These are phyloP conservation scores for Lepus europaeus DNA, from an alignment of 2,113 vertebrate species.

Conservation along the genomic window DNA sequence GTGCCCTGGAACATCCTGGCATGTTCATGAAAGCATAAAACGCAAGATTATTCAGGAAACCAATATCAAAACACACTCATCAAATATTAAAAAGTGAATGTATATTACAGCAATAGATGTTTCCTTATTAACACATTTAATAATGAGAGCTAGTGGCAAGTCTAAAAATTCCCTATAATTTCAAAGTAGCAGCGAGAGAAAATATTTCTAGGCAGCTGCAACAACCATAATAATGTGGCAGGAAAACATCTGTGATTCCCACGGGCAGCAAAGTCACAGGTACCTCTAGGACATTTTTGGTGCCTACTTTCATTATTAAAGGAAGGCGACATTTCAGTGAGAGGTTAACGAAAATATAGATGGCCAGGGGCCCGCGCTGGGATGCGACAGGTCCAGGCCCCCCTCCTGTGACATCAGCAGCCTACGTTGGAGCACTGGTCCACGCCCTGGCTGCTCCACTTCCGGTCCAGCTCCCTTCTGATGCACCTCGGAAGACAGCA, in stretches of 20 bases:
- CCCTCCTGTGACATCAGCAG: too few relatives aligned
- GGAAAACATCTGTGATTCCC: constrained; percentile 40
- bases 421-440: too few relatives aligned
- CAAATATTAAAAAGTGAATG: constrained; percentile 51
- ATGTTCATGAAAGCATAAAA: constrained; percentile 13
- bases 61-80: constrained; percentile 32
- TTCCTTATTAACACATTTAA: constrained; percentile 33
- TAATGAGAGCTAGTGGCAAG: not conserved
- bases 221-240: constrained; percentile 7
- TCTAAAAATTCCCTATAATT: not conserved
- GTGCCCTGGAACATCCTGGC: not conserved
- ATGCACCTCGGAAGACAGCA: too few relatives aligned
- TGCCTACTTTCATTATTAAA: constrained; percentile 31
- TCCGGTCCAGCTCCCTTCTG: too few relatives aligned
- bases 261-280: not conserved
- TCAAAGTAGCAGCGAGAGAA: constrained; percentile 19
- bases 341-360: not conserved
- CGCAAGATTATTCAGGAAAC: constrained; percentile 35
- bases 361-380: too few relatives aligned
- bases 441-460: too few relatives aligned
- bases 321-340: constrained; percentile 28
- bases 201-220: constrained; percentile 50
- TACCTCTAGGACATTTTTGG: not conserved
- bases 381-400: too few relatives aligned
- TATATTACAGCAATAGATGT: not conserved